phyloP scores from a whole-genome alignment of 2,113 vertebrate genomes.

The Athene cunicularia region DNA sequence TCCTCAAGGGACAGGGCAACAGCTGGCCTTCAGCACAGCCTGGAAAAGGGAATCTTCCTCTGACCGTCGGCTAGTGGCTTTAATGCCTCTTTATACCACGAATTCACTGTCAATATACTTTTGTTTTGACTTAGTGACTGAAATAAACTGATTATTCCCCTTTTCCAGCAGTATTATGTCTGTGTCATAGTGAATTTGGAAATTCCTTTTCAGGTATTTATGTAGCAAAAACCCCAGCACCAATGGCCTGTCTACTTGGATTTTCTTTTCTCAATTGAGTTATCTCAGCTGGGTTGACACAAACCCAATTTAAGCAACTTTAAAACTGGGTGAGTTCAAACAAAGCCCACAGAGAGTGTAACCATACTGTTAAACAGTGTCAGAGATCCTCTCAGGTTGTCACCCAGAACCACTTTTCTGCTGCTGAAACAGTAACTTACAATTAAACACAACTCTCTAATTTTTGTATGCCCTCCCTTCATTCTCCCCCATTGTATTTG shows the following conservation, averaged over 20 bases:
- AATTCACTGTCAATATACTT: conserved; percentile 53
- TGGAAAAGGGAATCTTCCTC: conserved; percentile 16
- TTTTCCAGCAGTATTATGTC: conserved; percentile 54
- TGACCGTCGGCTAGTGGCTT: accelerated
- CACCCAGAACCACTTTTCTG: not conserved
- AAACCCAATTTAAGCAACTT: conserved; percentile 38
- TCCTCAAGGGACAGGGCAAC: not conserved
- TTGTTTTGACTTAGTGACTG: conserved; percentile 57
- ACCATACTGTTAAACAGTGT: not conserved
- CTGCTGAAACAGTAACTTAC: not conserved
- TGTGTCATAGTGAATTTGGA: conserved; percentile 55
- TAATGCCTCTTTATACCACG: not conserved
- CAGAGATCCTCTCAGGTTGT: not conserved
- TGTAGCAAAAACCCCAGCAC: conserved; percentile 25
- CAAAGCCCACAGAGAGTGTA: not conserved
- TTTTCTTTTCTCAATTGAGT: conserved; percentile 34
- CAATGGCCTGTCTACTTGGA: conserved; percentile 38
- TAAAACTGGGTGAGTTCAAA: not conserved
- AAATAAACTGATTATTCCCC: conserved; percentile 63
- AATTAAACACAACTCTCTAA: not conserved
- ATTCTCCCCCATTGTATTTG: not conserved
- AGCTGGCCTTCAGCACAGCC: not conserved
- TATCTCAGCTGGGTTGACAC: conserved; percentile 32
- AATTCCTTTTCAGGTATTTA: conserved; percentile 62
- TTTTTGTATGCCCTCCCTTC: not conserved